phyloP scores from a whole-genome alignment of 2,113 vertebrate species.

The Dissostichus mawsoni region DNA sequence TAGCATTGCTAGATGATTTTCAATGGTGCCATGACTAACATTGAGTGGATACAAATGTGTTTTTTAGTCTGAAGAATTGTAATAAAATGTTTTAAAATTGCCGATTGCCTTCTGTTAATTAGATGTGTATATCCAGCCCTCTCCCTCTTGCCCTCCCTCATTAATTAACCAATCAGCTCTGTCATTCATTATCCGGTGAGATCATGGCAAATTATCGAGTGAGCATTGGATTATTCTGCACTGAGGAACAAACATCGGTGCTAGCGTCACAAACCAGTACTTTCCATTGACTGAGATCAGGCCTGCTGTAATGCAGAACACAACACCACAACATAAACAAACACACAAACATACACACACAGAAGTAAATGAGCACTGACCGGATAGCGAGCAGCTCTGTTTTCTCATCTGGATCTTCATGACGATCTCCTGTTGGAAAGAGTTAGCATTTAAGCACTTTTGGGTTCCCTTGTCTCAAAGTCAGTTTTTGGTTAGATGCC shows the following conservation, averaged over 20 bases:
- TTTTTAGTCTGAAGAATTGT: background rate
- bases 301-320: background rate
- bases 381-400: slow-evolving; percentile 88
- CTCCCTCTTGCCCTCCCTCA: background rate
- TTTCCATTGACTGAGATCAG: slow-evolving; percentile 32
- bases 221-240: slow-evolving; percentile 17
- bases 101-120: background rate
- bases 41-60: background rate
- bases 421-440: slow-evolving; percentile 85
- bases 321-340: slow-evolving; percentile 7
- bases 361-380: slow-evolving; percentile 76
- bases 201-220: background rate
- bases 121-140: background rate
- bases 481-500: too few relatives aligned
- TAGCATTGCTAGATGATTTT: background rate
- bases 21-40: background rate
- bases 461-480: too few relatives aligned
- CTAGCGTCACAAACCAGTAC: slow-evolving; percentile 21
- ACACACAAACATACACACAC: slow-evolving; percentile 33
- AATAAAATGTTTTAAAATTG: background rate
- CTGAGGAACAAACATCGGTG: background rate
- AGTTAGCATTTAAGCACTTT: too few relatives aligned
- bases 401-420: slow-evolving; percentile 86
- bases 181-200: background rate
- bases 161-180: background rate